A percentile compares a stretch with the other conserved stretches of the same genome.
These are phyloP conservation scores for Aphelenchoides fujianensis DNA, from an alignment of 1,140 invertebrate species.

Conservation along the genomic window DNA sequence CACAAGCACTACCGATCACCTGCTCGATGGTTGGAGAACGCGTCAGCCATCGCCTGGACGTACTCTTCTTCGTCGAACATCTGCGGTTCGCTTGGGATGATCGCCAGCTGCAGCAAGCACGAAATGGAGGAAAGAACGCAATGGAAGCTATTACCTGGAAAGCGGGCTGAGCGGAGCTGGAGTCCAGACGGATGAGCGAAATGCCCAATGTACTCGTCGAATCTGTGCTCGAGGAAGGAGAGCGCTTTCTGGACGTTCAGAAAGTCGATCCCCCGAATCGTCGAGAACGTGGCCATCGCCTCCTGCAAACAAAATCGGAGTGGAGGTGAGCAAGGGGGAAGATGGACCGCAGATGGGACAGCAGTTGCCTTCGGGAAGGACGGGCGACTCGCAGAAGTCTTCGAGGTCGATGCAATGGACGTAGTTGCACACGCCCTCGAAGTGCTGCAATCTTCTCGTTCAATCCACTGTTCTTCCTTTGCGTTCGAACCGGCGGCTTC, in stretches of 20 bases:
- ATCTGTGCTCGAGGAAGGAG: neutral
- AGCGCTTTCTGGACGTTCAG: neutral
- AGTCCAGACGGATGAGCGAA: neutral
- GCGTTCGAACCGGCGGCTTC: neutral
- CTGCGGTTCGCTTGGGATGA: neutral
- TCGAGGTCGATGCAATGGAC: neutral
- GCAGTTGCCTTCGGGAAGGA: neutral
- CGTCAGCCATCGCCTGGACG: neutral
- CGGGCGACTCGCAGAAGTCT: neutral
- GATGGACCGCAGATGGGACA: neutral
- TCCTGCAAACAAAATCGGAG: neutral
- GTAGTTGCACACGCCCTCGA: neutral
- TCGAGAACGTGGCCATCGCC: neutral
- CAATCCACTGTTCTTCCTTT: no score
- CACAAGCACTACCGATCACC: no score
- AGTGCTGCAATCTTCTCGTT: no score
- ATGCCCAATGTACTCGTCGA: neutral
- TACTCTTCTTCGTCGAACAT: neutral
- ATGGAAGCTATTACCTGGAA: neutral
- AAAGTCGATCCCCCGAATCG: neutral
- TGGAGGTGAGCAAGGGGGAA: no score
- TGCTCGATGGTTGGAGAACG: no score
- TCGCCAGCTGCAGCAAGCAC: neutral
- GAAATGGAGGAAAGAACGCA: no score
- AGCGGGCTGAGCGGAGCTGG: neutral